Evolutionary conservation across 92 coral and sea anemone genomes (phyloP), one percentile per base, ranked within the genome.

Genomic region (Nematostella vectensis): DNA sequence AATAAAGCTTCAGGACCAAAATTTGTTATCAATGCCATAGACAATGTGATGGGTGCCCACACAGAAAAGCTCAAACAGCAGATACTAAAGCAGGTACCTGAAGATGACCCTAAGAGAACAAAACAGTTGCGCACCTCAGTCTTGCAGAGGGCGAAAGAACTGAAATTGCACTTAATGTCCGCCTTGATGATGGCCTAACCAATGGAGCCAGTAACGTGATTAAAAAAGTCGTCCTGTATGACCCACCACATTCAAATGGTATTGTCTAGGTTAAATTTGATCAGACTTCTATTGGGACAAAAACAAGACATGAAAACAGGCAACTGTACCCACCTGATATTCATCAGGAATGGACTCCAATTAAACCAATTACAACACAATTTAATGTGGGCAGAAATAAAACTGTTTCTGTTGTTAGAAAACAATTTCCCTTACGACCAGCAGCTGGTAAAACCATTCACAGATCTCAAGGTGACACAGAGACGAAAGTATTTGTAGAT

Each of bases 381-480:
- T 81, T 81, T 73, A 76, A 76, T 73, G 81, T 79, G 19, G 81
- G 81, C 21, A 79, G 80, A 67, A 73, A 59, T 36, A 79, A 63
- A 50, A 30, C 81, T 25, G 68, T 52, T 20, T 82, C 68, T 38
- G 78, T 80, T 58, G 78, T 80, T 43, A 76, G 88, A 81, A 81
- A 75, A 58, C 88, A 81, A 36, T 81, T 81, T 44, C 83, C 85
- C 19, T 57, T 79, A 37, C 37, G 79, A 53, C 75, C 85, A 57
- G 79, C 85, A 52, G 73, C 83, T 62, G 83, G 78, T 13, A 76
- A 77, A 65, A 78, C 85, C 29, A 78, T 78, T 23, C 79, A 64
- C 44, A 78, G 79, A 47, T 62, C 83, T 47, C 83, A 63, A 63
- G 83, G 83, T 55, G 83, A 78, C 58, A 78, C 85, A 31, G 81